Evolutionary conservation across 2,797 vertebrate genomes (phyloP).

Genomic region (Aselliscus stoliczkanus): DNA sequence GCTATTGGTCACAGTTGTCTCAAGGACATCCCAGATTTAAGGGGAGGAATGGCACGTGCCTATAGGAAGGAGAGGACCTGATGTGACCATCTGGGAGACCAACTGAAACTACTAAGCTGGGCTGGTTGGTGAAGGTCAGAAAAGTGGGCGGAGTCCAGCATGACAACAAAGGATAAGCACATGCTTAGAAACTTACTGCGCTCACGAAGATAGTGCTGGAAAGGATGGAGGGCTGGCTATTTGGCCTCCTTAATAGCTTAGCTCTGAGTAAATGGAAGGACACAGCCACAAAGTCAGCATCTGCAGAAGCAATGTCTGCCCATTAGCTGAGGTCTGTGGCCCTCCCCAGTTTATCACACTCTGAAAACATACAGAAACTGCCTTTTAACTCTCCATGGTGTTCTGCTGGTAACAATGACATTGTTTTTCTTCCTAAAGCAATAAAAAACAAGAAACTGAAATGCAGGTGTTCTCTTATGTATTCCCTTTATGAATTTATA

Average conservation of each 20-base stretch:
- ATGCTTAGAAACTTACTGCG: neutral
- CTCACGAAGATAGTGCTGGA: neutral
- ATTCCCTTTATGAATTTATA: neutral
- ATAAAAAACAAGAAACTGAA: neutral
- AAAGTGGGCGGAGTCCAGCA: neutral
- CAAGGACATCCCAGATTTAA: neutral
- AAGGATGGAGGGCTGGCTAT: neutral
- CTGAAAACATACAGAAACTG: neutral
- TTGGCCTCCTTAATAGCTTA: neutral
- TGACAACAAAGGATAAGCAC: neutral
- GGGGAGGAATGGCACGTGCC: neutral
- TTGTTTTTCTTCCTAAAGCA: neutral
- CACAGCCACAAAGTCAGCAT: neutral
- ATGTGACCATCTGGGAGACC: neutral
- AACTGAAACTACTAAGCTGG: accelerated
- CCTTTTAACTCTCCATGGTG: neutral
- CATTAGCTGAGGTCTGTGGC: neutral
- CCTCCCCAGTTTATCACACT: no score
- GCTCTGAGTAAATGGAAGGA: neutral
- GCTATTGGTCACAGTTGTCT: neutral
- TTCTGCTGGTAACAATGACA: neutral
- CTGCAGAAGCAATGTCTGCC: neutral
- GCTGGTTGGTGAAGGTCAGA: neutral
- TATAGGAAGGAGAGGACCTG: neutral
- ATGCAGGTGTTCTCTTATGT: neutral